Evolutionary conservation across 2,113 vertebrate species (phyloP).

Genomic region (Guaruba guarouba): DNA sequence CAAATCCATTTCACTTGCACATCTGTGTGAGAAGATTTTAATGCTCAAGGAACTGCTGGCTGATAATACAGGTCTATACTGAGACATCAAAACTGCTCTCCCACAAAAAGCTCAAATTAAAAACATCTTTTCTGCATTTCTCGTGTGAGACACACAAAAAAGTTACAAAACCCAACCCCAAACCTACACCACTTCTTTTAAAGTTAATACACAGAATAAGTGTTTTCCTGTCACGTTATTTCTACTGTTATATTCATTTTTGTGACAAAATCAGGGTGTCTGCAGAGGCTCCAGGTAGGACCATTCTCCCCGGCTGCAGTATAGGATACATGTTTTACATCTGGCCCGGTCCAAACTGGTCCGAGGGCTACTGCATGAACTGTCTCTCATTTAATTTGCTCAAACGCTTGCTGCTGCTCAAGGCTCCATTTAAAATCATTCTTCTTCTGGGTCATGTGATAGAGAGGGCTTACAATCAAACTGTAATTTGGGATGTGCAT

Average conservation of each 20-base stretch:
- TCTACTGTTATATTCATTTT: not conserved
- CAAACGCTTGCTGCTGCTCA: no score
- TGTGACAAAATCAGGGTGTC: not conserved
- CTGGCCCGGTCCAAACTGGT: no score
- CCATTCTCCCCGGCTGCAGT: no score
- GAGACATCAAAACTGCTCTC: not conserved
- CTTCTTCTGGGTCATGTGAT: no score
- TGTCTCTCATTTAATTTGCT: no score
- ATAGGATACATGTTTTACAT: no score
- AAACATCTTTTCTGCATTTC: fast-evolving
- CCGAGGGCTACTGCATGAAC: no score
- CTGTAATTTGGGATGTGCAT: no score
- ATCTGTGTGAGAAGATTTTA: not conserved
- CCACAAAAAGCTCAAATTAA: not conserved
- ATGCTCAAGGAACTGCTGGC: not conserved
- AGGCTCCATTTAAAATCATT: no score
- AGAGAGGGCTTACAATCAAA: no score
- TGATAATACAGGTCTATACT: not conserved
- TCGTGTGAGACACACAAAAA: not conserved
- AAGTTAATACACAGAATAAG: not conserved
- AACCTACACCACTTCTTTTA: not conserved
- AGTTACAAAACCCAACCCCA: not conserved
- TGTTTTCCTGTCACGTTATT: not conserved
- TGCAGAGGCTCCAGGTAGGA: no score
- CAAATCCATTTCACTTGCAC: not conserved